Conservation (phyloP, 2,888 invertebrate genomes). For the Coenonympha glycerion region DNA sequence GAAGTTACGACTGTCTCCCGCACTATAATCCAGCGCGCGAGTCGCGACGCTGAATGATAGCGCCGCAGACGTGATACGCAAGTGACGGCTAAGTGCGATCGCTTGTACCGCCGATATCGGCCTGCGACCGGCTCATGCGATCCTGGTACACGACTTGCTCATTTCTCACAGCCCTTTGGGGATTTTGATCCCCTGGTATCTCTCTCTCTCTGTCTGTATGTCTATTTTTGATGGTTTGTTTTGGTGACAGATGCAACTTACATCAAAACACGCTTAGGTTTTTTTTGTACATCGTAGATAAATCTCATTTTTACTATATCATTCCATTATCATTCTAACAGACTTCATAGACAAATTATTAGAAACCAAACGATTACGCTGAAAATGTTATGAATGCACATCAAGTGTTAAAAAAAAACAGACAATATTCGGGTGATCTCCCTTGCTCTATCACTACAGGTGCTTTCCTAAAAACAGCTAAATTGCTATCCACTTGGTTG, state of each 20-base stretch:
- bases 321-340: no score
- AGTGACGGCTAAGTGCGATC: slow-evolving; percentile 72
- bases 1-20: background rate
- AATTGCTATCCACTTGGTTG: no score
- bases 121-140: slow-evolving; percentile 45
- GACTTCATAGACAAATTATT: no score
- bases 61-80: slow-evolving; percentile 65
- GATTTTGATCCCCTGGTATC: slow-evolving; percentile 26
- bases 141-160: slow-evolving; percentile 46
- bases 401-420: no score
- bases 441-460: no score
- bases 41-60: slow-evolving; percentile 71
- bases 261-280: slow-evolving; percentile 1
- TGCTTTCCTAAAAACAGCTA: no score
- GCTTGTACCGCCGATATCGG: slow-evolving; percentile 69
- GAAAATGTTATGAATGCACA: no score
- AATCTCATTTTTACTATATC: no score
- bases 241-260: slow-evolving; percentile 4
- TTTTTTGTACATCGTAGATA: no score
- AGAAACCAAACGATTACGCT: no score
- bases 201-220: slow-evolving; percentile 23
- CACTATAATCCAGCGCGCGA: slow-evolving; percentile 40
- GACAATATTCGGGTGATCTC: no score
- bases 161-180: slow-evolving; percentile 44
- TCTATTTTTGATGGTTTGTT: slow-evolving; percentile 27